phyloP scores from a whole-genome alignment of 2,797 vertebrate species.

The Periparus ater region DNA sequence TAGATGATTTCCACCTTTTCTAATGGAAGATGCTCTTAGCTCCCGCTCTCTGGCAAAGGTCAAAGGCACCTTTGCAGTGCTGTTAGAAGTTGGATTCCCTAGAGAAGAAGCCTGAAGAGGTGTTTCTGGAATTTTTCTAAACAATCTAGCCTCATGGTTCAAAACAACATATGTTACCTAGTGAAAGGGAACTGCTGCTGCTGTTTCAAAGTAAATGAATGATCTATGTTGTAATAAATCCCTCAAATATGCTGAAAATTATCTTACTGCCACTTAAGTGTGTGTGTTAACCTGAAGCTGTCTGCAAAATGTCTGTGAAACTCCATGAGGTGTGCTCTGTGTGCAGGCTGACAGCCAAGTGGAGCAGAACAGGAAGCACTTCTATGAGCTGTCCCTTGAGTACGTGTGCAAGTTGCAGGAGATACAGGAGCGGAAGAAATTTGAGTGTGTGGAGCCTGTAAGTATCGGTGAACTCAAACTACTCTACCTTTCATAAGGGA shows the following conservation, averaged over 20 bases:
- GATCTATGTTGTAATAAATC: neutral
- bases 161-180: neutral
- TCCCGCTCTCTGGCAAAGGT: neutral
- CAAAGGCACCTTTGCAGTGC: neutral
- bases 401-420: constrained; percentile 97
- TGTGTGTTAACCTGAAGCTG: neutral
- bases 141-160: neutral
- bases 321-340: constrained; percentile 23
- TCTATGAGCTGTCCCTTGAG: constrained; percentile 93
- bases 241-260: neutral
- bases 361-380: constrained; percentile 89
- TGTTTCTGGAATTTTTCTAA: neutral
- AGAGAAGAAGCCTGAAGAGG: neutral
- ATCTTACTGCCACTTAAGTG: neutral
- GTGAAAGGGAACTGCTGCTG: neutral
- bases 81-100: neutral
- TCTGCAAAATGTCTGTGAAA: neutral
- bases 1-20: neutral
- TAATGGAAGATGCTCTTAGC: neutral
- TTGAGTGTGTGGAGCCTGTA: constrained; percentile 98
- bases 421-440: constrained; percentile 98
- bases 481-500: accelerated
- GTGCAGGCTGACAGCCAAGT: constrained; percentile 90
- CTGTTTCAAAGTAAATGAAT: neutral
- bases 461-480: constrained; percentile 68